A percentile compares a stretch with the other conserved stretches of the same genome.
Conservation (phyloP, 1,140 invertebrate species). For the Araneus ventricosus region DNA sequence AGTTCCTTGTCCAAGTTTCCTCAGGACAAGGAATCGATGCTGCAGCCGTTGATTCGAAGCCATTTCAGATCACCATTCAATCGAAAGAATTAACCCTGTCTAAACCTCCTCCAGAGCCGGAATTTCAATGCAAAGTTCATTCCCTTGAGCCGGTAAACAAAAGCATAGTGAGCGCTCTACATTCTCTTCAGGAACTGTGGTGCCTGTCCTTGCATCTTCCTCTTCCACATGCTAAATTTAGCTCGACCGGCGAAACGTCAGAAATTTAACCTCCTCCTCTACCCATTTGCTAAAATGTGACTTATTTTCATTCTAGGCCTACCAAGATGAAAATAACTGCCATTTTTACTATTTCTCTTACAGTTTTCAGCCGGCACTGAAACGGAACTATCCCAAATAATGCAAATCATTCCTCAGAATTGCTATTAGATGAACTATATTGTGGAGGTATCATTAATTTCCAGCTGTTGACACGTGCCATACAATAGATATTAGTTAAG, state of each 20-base stretch:
- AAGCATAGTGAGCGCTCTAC: conserved; percentile 29
- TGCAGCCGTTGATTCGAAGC: conserved; percentile 78
- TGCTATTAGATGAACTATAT: too few species aligned
- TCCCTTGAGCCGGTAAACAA: conserved; percentile 62
- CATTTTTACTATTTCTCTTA: too few species aligned
- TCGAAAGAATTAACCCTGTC: neutral
- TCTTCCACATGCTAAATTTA: conserved; percentile 48
- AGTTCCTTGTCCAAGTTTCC: conserved; percentile 98
- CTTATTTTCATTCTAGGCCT: neutral
- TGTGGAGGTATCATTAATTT: too few species aligned
- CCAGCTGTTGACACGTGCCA: too few species aligned
- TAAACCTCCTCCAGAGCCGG: neutral
- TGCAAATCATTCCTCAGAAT: too few species aligned
- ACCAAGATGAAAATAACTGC: neutral
- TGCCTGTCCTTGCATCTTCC: conserved; percentile 50
- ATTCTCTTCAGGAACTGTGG: neutral
- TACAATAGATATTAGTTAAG: too few species aligned
- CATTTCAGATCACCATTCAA: neutral
- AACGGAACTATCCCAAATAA: too few species aligned
- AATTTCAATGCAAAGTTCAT: conserved; percentile 61
- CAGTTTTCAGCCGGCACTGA: too few species aligned
- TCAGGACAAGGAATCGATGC: conserved; percentile 94
- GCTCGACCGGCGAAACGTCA: conserved; percentile 20
- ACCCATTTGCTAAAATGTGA: conserved; percentile 40
- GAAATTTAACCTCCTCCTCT: conserved; percentile 39